Percentiles rank a stretch among this genome's conserved stretches.
phyloP scores from a whole-genome alignment of 2,113 vertebrate genomes.

The Elgaria multicarinata region DNA sequence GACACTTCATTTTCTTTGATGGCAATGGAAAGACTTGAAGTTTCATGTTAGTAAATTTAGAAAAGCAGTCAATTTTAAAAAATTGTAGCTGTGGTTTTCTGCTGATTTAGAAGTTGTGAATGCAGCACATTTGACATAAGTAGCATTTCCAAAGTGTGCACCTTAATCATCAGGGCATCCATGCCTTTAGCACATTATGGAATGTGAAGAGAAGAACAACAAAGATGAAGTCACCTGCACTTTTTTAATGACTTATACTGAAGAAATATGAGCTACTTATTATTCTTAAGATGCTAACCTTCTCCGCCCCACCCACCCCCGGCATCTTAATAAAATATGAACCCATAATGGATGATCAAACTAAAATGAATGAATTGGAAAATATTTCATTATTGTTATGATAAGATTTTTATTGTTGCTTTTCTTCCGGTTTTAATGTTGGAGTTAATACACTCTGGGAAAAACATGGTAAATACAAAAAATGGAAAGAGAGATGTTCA shows the following conservation, averaged over 20 bases:
- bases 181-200: constrained; percentile 2
- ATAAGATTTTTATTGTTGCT: not conserved
- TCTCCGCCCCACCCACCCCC: too few species aligned
- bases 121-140: constrained; percentile 48
- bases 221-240: not conserved
- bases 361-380: not conserved
- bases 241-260: not conserved
- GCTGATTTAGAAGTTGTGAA: constrained; percentile 70
- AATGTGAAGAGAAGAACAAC: not conserved
- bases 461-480: not conserved
- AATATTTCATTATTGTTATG: not conserved
- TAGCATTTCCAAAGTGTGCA: constrained; percentile 62
- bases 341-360: not conserved
- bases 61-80: constrained; percentile 75
- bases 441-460: not conserved
- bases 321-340: not conserved
- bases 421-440: not conserved
- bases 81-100: constrained; percentile 75
- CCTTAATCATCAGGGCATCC: constrained; percentile 25
- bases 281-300: too few species aligned
- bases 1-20: too few species aligned
- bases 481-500: not conserved
- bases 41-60: constrained; percentile 61
- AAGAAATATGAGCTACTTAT: not conserved
- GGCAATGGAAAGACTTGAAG: too few species aligned